These are phyloP conservation scores for Ctenodactylus gundi DNA, from an alignment of 2,113 vertebrate genomes.

Conservation along the genomic window DNA sequence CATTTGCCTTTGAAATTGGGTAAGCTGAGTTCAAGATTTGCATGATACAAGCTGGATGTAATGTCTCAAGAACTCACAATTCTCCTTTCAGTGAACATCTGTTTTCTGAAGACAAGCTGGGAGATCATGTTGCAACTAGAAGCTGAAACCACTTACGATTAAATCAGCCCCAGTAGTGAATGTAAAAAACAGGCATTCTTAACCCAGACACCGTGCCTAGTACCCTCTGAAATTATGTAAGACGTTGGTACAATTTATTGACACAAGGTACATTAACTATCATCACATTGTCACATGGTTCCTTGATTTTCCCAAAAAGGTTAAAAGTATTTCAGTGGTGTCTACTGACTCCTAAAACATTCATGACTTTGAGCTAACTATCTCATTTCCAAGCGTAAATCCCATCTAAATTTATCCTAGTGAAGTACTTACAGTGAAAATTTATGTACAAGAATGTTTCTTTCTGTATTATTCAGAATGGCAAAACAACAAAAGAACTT, in stretches of 20 bases:
- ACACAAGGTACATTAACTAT: not conserved
- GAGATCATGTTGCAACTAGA: not conserved
- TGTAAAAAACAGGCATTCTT: not conserved
- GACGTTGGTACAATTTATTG: not conserved
- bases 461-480: not conserved
- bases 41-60: conserved; percentile 5
- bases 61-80: not conserved
- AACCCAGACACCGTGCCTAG: not conserved
- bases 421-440: not conserved
- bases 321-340: not conserved
- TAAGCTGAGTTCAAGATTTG: conserved; percentile 23
- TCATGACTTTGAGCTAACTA: not conserved
- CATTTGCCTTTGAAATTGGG: conserved; percentile 18
- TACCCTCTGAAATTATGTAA: not conserved
- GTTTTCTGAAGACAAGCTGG: conserved; percentile 17
- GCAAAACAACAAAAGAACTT: not conserved
- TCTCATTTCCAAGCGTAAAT: not conserved
- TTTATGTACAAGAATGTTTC: not conserved
- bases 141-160: not conserved
- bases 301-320: not conserved
- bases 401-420: not conserved
- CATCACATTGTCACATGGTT: not conserved
- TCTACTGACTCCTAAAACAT: not conserved
- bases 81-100: conserved; percentile 24
- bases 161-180: conserved; percentile 3